A percentile compares a stretch with the other conserved stretches of the same genome.
These are phyloP conservation scores for Chelonus insularis DNA, from an alignment of 1,140 invertebrate species.

Conservation along the genomic window DNA sequence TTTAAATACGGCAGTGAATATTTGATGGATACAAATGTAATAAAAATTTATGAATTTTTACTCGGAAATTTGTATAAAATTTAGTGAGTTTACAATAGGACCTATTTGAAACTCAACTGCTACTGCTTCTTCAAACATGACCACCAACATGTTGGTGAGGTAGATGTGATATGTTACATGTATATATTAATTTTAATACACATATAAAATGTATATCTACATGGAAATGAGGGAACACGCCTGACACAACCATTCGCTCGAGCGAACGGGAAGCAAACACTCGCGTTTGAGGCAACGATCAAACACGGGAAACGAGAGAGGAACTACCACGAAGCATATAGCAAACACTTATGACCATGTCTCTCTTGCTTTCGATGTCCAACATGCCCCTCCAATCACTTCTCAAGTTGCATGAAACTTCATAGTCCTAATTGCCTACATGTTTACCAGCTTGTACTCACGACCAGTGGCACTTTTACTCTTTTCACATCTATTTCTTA, in stretches of 20 bases:
- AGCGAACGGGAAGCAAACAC: slow-evolving; percentile 5
- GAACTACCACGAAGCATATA: background rate
- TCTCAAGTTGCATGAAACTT: background rate
- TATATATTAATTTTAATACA: no score
- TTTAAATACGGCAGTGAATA: no score
- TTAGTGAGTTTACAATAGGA: no score
- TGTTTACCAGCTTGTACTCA: background rate
- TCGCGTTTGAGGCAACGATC: slow-evolving; percentile 1
- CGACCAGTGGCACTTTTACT: background rate
- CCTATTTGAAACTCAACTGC: no score
- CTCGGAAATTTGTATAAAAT: no score
- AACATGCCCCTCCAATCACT: background rate
- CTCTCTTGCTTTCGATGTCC: background rate
- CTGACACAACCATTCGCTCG: background rate
- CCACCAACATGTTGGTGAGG: no score
- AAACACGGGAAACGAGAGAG: background rate
- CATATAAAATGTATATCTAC: no score
- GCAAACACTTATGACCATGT: background rate
- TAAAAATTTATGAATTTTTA: no score
- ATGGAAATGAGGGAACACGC: no score
- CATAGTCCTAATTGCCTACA: slow-evolving; percentile 10
- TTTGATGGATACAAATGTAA: no score
- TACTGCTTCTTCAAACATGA: no score
- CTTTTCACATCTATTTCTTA: background rate
- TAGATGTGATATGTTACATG: no score